A percentile compares a stretch with the other conserved stretches of the same genome.
Evolutionary conservation across 2,797 vertebrate genomes (phyloP).

Genomic region (Xiphophorus birchmanni): DNA sequence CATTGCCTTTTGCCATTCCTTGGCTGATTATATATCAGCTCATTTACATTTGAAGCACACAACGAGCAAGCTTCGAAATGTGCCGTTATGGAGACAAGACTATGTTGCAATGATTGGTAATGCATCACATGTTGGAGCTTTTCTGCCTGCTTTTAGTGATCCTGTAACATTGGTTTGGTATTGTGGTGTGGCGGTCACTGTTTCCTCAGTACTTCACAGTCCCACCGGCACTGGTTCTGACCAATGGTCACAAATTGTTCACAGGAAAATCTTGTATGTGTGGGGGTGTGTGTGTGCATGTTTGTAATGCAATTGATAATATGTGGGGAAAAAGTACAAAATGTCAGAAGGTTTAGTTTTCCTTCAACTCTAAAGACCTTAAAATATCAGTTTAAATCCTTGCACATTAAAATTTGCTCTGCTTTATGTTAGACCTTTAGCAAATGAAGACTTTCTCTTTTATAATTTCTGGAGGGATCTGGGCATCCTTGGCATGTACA

Average conservation of each 20-base stretch:
- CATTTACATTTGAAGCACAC: background rate
- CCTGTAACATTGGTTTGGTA: background rate
- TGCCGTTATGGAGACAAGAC: background rate
- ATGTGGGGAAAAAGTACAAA: background rate
- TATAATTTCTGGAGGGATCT: background rate
- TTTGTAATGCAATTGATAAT: background rate
- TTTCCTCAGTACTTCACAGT: background rate
- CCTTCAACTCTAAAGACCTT: background rate
- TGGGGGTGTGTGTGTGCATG: background rate
- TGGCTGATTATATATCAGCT: background rate
- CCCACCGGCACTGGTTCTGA: background rate
- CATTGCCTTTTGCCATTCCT: background rate
- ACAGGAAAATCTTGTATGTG: background rate
- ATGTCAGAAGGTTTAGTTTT: background rate
- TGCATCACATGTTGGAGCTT: background rate
- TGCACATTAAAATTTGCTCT: background rate
- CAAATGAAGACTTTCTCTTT: background rate
- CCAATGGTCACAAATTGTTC: background rate
- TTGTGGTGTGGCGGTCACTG: background rate
- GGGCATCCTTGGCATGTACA: background rate
- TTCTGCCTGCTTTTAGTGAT: background rate
- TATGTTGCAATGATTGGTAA: background rate
- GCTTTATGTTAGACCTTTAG: background rate
- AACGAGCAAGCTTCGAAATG: background rate
- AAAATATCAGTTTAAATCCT: background rate